phyloP scores from a whole-genome alignment of 2,888 invertebrate genomes.

The Eurois occulta region DNA sequence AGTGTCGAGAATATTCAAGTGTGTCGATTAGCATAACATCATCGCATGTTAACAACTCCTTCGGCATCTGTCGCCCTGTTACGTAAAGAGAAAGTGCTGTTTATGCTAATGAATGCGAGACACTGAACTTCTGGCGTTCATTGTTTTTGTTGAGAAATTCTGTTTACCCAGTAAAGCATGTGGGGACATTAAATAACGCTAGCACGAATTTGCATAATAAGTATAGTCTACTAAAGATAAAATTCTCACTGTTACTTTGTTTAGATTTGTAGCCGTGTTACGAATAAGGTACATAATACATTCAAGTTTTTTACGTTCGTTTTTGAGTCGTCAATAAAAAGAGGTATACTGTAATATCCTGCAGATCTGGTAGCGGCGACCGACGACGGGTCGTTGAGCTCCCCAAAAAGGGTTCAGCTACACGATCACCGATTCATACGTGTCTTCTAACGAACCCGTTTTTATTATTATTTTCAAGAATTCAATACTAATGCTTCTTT shows the following conservation, averaged over 20 bases:
- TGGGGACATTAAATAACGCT: neutral
- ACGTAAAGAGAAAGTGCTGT: constrained; percentile 49
- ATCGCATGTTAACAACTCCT: constrained; percentile 38
- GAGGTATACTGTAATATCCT: neutral
- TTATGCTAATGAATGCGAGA: constrained; percentile 53
- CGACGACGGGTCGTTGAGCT: constrained; percentile 14
- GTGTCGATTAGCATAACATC: constrained; percentile 37
- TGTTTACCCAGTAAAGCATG: constrained; percentile 1
- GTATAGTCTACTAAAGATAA: neutral
- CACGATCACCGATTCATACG: neutral
- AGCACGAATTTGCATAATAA: neutral
- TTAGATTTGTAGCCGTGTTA: neutral
- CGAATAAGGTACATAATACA: neutral
- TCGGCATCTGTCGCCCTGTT: constrained; percentile 45
- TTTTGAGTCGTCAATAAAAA: neutral
- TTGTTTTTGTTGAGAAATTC: constrained; percentile 35
- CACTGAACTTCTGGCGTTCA: constrained; percentile 44
- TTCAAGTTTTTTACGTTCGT: neutral
- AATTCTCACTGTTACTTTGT: neutral
- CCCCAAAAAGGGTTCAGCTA: constrained; percentile 8
- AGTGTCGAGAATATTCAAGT: constrained; percentile 31
- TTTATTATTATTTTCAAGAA: neutral
- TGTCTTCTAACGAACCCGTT: neutral
- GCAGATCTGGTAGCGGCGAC: neutral
- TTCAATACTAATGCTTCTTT: neutral